Conservation (phyloP, 2,797 vertebrate genomes). For the Naso thynnoides region DNA sequence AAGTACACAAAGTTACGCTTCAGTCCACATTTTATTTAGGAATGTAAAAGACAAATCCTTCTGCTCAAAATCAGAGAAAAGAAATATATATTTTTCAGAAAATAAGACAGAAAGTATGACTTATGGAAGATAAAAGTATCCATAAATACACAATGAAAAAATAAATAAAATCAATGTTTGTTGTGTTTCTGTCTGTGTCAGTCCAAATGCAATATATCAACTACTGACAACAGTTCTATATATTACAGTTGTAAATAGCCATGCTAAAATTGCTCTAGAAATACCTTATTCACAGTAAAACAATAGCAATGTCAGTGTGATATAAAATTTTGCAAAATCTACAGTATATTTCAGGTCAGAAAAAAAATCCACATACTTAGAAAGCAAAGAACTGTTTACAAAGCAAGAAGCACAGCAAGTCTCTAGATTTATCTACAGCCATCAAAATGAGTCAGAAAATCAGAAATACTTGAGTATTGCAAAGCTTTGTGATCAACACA, state of each 20-base stretch:
- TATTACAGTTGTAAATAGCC: slow-evolving; percentile 78
- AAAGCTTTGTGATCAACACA: slow-evolving; percentile 72
- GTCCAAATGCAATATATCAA: slow-evolving; percentile 66
- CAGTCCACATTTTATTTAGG: slow-evolving; percentile 84
- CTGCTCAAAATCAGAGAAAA: slow-evolving; percentile 77
- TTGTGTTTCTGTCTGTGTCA: slow-evolving; percentile 62
- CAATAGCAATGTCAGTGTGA: slow-evolving; percentile 80
- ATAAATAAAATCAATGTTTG: slow-evolving; percentile 81
- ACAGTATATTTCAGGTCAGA: slow-evolving; percentile 78
- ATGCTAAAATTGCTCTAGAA: slow-evolving; percentile 85
- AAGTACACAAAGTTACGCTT: slow-evolving; percentile 52
- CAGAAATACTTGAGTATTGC: slow-evolving; percentile 78
- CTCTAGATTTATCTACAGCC: slow-evolving; percentile 65
- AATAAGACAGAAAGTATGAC: slow-evolving; percentile 74
- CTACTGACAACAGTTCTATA: slow-evolving; percentile 72
- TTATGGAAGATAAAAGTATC: slow-evolving; percentile 70
- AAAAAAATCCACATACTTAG: slow-evolving; percentile 71
- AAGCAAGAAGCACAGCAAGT: slow-evolving; percentile 72
- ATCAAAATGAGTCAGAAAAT: slow-evolving; percentile 53
- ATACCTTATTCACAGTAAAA: slow-evolving; percentile 86
- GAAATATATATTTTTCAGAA: slow-evolving; percentile 75
- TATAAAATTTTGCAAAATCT: slow-evolving; percentile 87
- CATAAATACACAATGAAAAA: slow-evolving; percentile 84
- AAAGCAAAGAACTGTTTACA: slow-evolving; percentile 76
- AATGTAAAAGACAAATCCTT: slow-evolving; percentile 86